A percentile compares a stretch with the other conserved stretches of the same genome.
Conservation (phyloP, 2,888 invertebrate genomes). For the Thelaira solivaga region DNA sequence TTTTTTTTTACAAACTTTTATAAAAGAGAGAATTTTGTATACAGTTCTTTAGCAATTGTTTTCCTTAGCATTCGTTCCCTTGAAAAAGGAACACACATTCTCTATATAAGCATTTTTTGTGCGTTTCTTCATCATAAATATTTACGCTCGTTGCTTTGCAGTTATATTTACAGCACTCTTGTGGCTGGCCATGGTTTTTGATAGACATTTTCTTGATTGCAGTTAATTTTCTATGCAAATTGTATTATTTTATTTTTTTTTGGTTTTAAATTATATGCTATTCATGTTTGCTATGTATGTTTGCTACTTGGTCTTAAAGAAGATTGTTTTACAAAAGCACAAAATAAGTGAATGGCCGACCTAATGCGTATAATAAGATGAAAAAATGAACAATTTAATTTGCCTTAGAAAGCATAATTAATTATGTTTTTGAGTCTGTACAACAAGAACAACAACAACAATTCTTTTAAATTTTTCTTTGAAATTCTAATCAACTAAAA, state of each 20-base stretch:
- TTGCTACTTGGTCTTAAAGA: conserved; percentile 3
- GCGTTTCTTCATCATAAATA: conserved; percentile 23
- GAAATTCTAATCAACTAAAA: background rate
- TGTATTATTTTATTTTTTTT: conserved; percentile 63
- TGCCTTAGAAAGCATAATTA: background rate
- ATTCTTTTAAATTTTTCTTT: background rate
- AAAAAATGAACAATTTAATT: background rate
- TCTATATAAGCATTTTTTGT: background rate
- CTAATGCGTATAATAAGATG: background rate
- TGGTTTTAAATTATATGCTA: conserved; percentile 31
- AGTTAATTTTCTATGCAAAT: conserved; percentile 74
- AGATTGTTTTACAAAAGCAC: background rate
- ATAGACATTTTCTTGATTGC: conserved; percentile 70
- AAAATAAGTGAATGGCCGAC: conserved; percentile 22
- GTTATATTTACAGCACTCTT: conserved; percentile 24
- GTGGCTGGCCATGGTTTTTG: conserved; percentile 42
- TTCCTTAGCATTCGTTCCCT: background rate
- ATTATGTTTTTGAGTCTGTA: too few relatives aligned
- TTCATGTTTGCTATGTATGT: background rate
- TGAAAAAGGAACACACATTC: background rate
- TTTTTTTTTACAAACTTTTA: too few relatives aligned
- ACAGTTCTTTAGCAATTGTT: too few relatives aligned
- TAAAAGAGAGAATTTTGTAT: too few relatives aligned
- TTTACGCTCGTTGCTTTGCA: conserved; percentile 14
- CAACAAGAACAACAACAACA: too few relatives aligned